Conservation (phyloP, 2,113 vertebrate species). For the Nesogale talazaci region DNA sequence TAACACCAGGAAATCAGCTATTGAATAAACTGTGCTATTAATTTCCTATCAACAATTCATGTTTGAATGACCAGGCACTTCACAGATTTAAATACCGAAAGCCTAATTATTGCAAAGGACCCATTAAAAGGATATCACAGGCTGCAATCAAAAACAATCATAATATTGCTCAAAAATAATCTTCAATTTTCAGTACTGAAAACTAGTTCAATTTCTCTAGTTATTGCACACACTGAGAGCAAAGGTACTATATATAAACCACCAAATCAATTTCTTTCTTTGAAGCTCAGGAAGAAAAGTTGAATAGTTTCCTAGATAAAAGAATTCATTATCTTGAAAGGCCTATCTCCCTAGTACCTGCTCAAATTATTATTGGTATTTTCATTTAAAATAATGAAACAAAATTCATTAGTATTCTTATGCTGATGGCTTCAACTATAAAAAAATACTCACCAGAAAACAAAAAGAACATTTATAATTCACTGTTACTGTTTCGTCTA, state of each 20-base stretch:
- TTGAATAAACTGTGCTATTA: slow-evolving; percentile 73
- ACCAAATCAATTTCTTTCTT: background rate
- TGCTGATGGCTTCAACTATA: background rate
- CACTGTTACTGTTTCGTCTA: background rate
- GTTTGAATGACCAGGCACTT: slow-evolving; percentile 76
- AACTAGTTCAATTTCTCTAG: background rate
- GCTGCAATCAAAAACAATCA: background rate
- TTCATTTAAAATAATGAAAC: background rate
- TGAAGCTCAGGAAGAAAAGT: slow-evolving; percentile 23
- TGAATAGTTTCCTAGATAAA: background rate
- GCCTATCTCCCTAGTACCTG: background rate
- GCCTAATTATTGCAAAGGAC: slow-evolving; percentile 70
- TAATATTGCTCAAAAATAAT: slow-evolving; percentile 44
- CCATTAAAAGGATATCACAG: slow-evolving; percentile 51
- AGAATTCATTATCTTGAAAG: slow-evolving; percentile 28
- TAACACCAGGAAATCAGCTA: slow-evolving; percentile 70
- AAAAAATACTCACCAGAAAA: background rate
- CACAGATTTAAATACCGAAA: slow-evolving; percentile 66
- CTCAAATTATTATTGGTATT: background rate
- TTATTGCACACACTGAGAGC: background rate
- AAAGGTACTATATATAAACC: background rate
- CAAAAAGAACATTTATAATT: background rate
- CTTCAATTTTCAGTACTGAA: background rate
- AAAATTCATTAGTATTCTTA: background rate
- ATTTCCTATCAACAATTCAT: slow-evolving; percentile 74